Base-by-base conservation (phyloP, 2,888 invertebrate genomes). In the Lymantria dispar region DNA sequence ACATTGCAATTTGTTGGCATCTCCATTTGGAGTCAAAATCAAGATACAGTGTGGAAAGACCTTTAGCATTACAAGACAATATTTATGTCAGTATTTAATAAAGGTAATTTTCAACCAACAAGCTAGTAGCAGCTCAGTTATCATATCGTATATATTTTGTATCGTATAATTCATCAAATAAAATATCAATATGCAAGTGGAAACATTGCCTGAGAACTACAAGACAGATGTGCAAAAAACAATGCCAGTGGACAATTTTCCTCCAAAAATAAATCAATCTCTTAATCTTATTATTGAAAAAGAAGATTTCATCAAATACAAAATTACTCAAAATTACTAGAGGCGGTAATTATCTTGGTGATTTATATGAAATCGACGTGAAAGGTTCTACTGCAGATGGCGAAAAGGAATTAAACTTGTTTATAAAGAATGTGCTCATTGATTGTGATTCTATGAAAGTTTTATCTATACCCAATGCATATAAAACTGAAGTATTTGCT, bases 311-410 rank as follows among this genome's bases (percentile, higher is more conserved):
- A n/a, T 48, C 3, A 42, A 40, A n/a, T 54, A 58, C 0, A 41
- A 54, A 40, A 41, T 50, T 47, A 60, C 48, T 12, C 15, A 9
- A 76, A 3, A 53, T 68, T 0, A 65, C 74, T 0, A 64, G 72
- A 31, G 80, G 82, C 8, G 76, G 73, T 1, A 80, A 72, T 50
- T 83, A 70, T 45, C 53, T 80, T 2, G 78, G 70, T 5, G 48
- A 50, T 2, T 52, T 80, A 7, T 73, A 64, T 46, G 73, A 72
- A 64, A 60, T 79, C 7, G 68, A 74, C 33, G 56, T 80, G 1
- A 71, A 63, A 58, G 83, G 78, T n/a, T 53, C 58, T 60, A 77
- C 79, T 0, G 49, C 47, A 10, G 38, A 65, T 0, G 76, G 71
- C 0, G 49, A 60, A 0, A 78, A n/a, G n/a, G n/a, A n/a, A n/a